phyloP scores from a whole-genome alignment of 2,888 invertebrate species.

The Meta bourneti region DNA sequence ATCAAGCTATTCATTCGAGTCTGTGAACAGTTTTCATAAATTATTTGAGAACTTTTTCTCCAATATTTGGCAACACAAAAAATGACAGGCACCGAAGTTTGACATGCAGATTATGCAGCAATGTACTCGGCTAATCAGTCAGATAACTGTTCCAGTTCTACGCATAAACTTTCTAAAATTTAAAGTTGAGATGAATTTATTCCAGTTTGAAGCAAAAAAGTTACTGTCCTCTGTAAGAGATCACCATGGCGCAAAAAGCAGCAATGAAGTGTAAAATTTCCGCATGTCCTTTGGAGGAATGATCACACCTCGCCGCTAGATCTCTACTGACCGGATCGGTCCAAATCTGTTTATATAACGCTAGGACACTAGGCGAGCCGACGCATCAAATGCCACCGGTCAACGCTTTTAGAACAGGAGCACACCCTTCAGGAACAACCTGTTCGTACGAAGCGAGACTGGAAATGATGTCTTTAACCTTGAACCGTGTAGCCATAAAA shows the following conservation, averaged over 20 bases:
- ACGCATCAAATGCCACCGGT: constrained; percentile 63
- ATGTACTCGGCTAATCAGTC: too few relatives aligned
- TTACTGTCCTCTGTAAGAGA: too few relatives aligned
- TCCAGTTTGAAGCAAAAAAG: too few relatives aligned
- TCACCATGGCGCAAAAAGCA: neutral
- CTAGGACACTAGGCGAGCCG: constrained; percentile 1
- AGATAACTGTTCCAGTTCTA: too few relatives aligned
- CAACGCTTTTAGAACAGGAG: constrained; percentile 35
- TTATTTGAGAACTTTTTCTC: too few relatives aligned
- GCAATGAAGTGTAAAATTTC: neutral
- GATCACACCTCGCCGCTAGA: neutral
- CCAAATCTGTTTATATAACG: constrained; percentile 43
- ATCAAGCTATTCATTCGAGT: too few relatives aligned
- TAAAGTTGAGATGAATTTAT: too few relatives aligned
- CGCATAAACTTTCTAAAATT: too few relatives aligned
- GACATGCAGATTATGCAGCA: too few relatives aligned
- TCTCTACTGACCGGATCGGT: neutral
- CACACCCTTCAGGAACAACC: constrained; percentile 46
- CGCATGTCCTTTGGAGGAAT: neutral
- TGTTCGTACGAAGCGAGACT: constrained; percentile 48
- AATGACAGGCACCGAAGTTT: too few relatives aligned
- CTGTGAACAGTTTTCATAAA: too few relatives aligned
- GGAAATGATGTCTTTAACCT: constrained; percentile 61
- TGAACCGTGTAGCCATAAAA: constrained; percentile 67
- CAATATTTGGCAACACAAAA: too few relatives aligned